Evolutionary conservation across 2,113 vertebrate genomes (phyloP), one percentile per base, ranked within the genome.

Genomic region (Arvicanthis niloticus): DNA sequence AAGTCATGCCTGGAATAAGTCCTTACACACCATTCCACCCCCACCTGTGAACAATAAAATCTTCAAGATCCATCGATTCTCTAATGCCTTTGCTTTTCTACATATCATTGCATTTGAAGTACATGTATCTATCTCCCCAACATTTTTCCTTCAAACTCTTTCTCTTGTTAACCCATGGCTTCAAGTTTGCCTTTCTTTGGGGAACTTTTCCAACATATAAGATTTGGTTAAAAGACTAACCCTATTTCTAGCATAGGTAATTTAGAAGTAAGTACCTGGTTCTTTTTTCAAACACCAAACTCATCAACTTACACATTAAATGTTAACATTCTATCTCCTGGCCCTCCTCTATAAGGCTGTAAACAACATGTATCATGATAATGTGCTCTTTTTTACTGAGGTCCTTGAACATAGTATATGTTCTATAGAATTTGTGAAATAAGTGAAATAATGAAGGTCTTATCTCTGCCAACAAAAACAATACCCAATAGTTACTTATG

Each of bases 291-390:
- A 77, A 37, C n/a, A 96, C 4, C 73, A 31, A 45, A 94, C 31
- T 89, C 51, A 80, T 70, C 62, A 91, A 5, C 31, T 45, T 93
- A 56, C 11, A 73, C 51, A 72, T 19, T 87, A 93, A 37, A 89
- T 91, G 72, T 73, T n/a, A 37, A 89, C 89, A 60, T 78, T n/a
- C n/a, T 68, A 67, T 92, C 75, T 91, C 93, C 29, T 81, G 92
- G 65, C 90, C 91, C 13, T 89, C 72, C 48, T 67, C 2, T 12
- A 56, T 19, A 93, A 91, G 58, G 73, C 73, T 88, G 2, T 92
- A 92, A 94, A 31, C 40, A 88, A 87, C 31, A 34, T 96, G 21
- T 91, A 26, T 34, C 53, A 89, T 31, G 11, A 89, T 2, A 96
- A 91, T 19, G 56, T 72, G 70, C 48, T 94, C 34, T 91, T 68